phyloP scores from a whole-genome alignment of 2,888 invertebrate genomes.

The Xanthorhoe designata region DNA sequence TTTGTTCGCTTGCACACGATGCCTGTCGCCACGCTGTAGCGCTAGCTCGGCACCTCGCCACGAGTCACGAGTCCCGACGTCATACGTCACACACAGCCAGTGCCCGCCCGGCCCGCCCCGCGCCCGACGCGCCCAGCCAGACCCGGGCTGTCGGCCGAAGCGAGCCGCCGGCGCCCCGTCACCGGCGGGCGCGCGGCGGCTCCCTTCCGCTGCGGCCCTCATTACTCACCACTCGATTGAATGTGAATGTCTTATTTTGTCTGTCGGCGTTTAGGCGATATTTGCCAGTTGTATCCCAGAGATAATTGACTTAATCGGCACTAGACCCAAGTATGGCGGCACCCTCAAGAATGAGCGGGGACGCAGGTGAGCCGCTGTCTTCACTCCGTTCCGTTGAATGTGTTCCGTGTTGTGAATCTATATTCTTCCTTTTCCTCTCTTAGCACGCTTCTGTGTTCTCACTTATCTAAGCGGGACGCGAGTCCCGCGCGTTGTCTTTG shows the following conservation, averaged over 20 bases:
- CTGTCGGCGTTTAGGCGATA: slow-evolving; percentile 95
- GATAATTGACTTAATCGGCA: slow-evolving; percentile 99
- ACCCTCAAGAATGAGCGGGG: slow-evolving; percentile 99
- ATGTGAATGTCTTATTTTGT: slow-evolving; percentile 87
- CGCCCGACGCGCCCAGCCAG: slow-evolving; percentile 39
- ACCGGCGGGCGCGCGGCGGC: slow-evolving; percentile 46
- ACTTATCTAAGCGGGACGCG: slow-evolving; percentile 84
- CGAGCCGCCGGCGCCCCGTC: slow-evolving; percentile 46
- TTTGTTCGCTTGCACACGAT: slow-evolving; percentile 87
- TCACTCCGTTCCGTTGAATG: slow-evolving; percentile 86
- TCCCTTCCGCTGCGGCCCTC: slow-evolving; percentile 56
- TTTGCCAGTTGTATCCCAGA: slow-evolving; percentile 99
- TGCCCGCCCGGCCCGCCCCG: slow-evolving; percentile 60
- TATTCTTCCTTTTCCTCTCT: slow-evolving; percentile 85
- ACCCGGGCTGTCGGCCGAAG: slow-evolving; percentile 41
- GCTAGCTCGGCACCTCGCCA: slow-evolving; percentile 85
- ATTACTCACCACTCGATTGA: slow-evolving; percentile 71
- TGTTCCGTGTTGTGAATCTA: slow-evolving; percentile 86
- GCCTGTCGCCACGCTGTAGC: slow-evolving; percentile 87
- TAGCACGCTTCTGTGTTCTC: slow-evolving; percentile 87
- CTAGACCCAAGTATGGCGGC: slow-evolving; percentile 99
- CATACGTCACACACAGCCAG: slow-evolving; percentile 86
- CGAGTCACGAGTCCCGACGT: slow-evolving; percentile 76
- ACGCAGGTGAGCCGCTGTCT: slow-evolving; percentile 97
- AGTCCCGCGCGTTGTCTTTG: slow-evolving; percentile 82